Evolutionary conservation across 2,888 invertebrate species (phyloP), one percentile per base, ranked within the genome.

Genomic region (Crocallis elinguaria): DNA sequence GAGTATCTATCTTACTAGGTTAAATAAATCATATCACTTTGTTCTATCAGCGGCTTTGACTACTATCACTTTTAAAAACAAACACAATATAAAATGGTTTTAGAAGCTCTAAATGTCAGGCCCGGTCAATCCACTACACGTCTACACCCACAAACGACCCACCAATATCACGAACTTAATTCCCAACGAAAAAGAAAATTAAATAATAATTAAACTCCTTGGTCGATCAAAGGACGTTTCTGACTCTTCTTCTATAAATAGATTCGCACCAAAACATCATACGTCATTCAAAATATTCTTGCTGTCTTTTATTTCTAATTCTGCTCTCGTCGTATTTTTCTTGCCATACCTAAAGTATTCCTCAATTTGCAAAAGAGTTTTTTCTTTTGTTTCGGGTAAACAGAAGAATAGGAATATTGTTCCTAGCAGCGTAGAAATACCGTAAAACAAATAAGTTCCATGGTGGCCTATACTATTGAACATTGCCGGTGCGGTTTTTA

Each of bases 321-420:
- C 51, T 2, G 21, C 13, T 29, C 6, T 37, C 32, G 33, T 32
- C 21, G 38, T 2, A 19, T 62, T 71, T 59, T 77, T 81, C 53
- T 81, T 81, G 0, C 82, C 79, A 42, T 80, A 66, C 50, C 85
- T 86, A 67, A 93, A 93, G 52, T 87, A 74, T 61, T 93, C 93
- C 64, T 95, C 94, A 57, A 95, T 95, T 82, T 95, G 93, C 39
- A 93, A 81, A 35, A 95, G 81, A 4, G 94, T 94, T 71, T 94
- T 94, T 11, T 93, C 93, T 66, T 92, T 94, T 0, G 95, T 95
- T 84, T 95, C 95, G 0, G 95, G 95, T 44, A 95, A 82, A 57
- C 80, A 93, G 53, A 92, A 84, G 63, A 91, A 93, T 9, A 95
- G 82, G 67, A 94, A 93, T 48, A 93, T 61, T 1, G 93, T 93